Conservation (phyloP, 2,797 vertebrate species). For the Sebastes diaconus region DNA sequence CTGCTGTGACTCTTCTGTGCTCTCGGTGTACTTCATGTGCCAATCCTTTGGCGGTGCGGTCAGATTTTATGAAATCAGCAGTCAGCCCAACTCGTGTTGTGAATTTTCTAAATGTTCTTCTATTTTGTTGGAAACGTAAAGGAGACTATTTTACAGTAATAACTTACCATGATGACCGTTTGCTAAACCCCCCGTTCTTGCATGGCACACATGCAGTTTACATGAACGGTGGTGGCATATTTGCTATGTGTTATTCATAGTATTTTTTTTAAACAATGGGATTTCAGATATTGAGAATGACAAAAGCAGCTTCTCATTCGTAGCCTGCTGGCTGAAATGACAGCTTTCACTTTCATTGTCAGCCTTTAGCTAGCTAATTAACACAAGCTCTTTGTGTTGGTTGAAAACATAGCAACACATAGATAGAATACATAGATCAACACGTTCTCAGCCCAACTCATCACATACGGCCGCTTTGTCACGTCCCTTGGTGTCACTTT, state of each 20-base stretch:
- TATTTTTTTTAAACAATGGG: background rate
- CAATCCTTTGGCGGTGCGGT: slow-evolving; percentile 17
- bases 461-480: too few relatives aligned
- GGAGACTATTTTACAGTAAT: background rate
- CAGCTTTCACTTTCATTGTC: background rate
- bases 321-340: too few relatives aligned
- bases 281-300: too few relatives aligned
- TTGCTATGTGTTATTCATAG: background rate
- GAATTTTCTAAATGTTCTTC: background rate
- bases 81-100: background rate
- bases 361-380: background rate
- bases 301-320: too few relatives aligned
- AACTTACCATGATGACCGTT: too few relatives aligned
- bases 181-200: background rate
- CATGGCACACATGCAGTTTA: background rate
- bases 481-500: too few relatives aligned
- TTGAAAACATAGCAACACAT: background rate
- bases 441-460: too few relatives aligned
- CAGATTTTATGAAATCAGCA: slow-evolving; percentile 9
- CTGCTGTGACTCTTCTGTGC: slow-evolving; percentile 51
- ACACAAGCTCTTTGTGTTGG: background rate
- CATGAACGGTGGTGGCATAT: background rate
- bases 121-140: background rate
- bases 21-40: slow-evolving; percentile 51
- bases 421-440: background rate